These are phyloP conservation scores for Cerastoderma edule DNA, from an alignment of 2,888 invertebrate species.

Conservation along the genomic window DNA sequence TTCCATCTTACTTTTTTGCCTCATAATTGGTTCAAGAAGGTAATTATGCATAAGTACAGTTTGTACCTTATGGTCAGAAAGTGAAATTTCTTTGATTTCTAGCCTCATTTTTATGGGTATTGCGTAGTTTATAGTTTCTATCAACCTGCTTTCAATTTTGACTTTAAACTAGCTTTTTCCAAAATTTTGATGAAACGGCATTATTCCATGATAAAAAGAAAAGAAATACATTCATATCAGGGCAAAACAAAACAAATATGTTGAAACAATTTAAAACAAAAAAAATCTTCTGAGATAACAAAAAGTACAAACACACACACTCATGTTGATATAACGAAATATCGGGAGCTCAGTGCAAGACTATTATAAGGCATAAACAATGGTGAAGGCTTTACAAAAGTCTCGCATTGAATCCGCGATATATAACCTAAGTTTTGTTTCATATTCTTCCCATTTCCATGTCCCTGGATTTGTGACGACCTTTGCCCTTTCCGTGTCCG, in stretches of 20 bases:
- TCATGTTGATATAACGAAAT: background rate
- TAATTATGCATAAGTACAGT: no score
- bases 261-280: no score
- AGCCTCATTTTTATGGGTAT: background rate
- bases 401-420: no score
- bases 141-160: no score
- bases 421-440: background rate
- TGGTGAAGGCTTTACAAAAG: no score
- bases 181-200: no score
- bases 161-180: no score
- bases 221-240: no score
- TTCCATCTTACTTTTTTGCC: background rate
- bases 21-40: background rate
- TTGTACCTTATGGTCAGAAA: no score
- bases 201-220: no score
- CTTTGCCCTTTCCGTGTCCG: conserved; percentile 59
- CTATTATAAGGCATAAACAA: background rate
- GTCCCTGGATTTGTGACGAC: conserved; percentile 45
- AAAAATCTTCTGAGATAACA: background rate
- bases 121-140: no score
- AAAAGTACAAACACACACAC: background rate
- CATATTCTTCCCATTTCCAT: conserved; percentile 56
- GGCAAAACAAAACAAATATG: no score
- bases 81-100: background rate
- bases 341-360: background rate